A percentile compares a stretch with the other conserved stretches of the same genome.
Conservation (phyloP, 2,113 vertebrate species). For the Brachyhypopomus occidentalis region DNA sequence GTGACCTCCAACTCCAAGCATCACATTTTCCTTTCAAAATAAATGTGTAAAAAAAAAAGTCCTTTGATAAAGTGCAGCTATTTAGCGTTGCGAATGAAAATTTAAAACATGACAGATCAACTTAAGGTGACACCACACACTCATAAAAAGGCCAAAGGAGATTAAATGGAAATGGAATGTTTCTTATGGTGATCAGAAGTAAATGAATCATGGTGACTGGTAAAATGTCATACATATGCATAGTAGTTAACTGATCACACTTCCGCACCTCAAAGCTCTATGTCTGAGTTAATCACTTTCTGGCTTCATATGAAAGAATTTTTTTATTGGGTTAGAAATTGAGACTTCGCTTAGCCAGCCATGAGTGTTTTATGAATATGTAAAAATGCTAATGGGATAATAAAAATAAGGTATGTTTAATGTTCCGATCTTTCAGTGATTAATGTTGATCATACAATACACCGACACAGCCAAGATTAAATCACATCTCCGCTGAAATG, state of each 20-base stretch:
- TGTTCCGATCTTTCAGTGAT: conserved; percentile 32
- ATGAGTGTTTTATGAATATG: not conserved
- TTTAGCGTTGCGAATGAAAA: conserved; percentile 65
- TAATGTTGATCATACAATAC: conserved; percentile 5
- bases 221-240: conserved; percentile 58
- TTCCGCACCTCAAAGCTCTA: conserved; percentile 4
- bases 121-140: conserved; percentile 61
- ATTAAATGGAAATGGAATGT: conserved; percentile 72
- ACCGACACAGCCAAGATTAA: not conserved
- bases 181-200: conserved; percentile 60
- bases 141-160: conserved; percentile 24
- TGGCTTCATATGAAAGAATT: not conserved
- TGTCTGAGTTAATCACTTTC: not conserved
- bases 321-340: conserved; percentile 15
- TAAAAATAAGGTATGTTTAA: conserved; percentile 31
- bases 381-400: conserved; percentile 13
- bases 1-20: conserved; percentile 44
- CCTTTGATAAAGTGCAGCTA: conserved; percentile 75
- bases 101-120: conserved; percentile 59
- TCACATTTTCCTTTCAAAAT: conserved; percentile 59
- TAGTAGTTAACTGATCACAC: conserved; percentile 53
- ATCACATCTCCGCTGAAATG: conserved; percentile 18
- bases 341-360: not conserved
- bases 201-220: conserved; percentile 41
- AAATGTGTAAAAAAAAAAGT: conserved; percentile 62